Percentiles rank a stretch among this genome's conserved stretches.
These are phyloP conservation scores for Diogma glabrata DNA, from an alignment of 2,888 invertebrate species.

Conservation along the genomic window DNA sequence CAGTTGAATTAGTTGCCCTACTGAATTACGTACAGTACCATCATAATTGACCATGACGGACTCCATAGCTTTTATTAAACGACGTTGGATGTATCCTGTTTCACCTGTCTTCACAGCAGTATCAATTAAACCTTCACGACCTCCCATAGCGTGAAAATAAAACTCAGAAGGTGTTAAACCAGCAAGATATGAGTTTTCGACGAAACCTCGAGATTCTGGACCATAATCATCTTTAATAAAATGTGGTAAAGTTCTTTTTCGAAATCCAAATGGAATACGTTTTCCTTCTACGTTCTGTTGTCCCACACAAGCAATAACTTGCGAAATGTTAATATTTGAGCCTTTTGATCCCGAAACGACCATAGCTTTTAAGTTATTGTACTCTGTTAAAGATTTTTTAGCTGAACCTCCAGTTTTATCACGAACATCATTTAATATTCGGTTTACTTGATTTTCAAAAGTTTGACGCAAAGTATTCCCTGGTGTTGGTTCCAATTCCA, in stretches of 20 bases:
- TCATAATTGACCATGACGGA: constrained; percentile 98
- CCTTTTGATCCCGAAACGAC: constrained; percentile 99
- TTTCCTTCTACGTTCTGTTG: constrained; percentile 99
- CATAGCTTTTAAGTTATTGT: constrained; percentile 99
- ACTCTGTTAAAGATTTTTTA: constrained; percentile 97
- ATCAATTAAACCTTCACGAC: constrained; percentile 99
- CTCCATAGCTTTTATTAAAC: constrained; percentile 99
- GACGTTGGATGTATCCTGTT: constrained; percentile 99
- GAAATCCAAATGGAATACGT: constrained; percentile 98
- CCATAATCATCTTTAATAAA: constrained; percentile 99
- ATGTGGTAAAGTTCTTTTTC: constrained; percentile 95
- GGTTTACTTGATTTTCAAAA: constrained; percentile 98
- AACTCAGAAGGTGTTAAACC: constrained; percentile 98
- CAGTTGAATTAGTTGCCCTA: constrained; percentile 88
- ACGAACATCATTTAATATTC: constrained; percentile 98
- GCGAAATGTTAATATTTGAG: constrained; percentile 99
- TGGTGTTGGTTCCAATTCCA: constrained; percentile 96
- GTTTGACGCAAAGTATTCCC: constrained; percentile 98
- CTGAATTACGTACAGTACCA: constrained; percentile 94
- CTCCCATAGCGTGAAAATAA: constrained; percentile 99
- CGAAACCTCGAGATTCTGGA: constrained; percentile 98
- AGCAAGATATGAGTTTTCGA: constrained; percentile 99
- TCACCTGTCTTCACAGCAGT: constrained; percentile 99
- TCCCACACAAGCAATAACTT: constrained; percentile 99
- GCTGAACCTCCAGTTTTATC: constrained; percentile 99